Evolutionary conservation across 2,113 vertebrate genomes (phyloP), one percentile per base, ranked within the genome.

Genomic region (Chaetops frenatus): DNA sequence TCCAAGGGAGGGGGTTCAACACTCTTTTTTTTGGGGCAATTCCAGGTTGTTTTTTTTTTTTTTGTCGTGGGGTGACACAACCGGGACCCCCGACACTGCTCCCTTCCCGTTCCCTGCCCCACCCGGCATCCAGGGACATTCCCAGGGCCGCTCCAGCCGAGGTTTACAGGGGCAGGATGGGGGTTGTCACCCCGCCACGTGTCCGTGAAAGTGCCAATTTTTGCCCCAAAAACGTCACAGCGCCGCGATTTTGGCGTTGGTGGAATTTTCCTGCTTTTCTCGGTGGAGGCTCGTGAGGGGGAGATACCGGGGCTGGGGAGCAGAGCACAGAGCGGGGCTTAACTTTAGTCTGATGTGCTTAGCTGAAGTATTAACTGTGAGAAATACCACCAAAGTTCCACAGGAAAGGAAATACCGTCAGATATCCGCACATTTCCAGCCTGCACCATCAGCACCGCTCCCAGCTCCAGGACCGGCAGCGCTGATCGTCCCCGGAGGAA

Each of bases 321-420:
- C 67, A 71, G 14, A 67, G 79, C 23, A 2, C 69, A 38, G 47
- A 22, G 82, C 8, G 7, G 38, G 76, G 29, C 77, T 74, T 56
- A 76, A 69, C 65, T 86, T 79, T 14, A 23, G 77, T 81, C 94
- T 42, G 86, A 31, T 51, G 94, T 33, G 61, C 83, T 96, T 11
- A 65, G 82, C 90, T 88, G 58, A 88, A 13, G 15, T 50, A 90
- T 92, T 20, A 83, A 66, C 92, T 88, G 95, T 36, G 94, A 95
- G 93, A 95, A 96, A 81, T 12, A 48, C 45, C 90, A 86, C 73
- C 57, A 1, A 1, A 18, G 70, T 2, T 89, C 53, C 94, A 87
- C 89, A 85, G 94, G 89, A 95, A 94, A 94, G 95, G 72, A 94
- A 91, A 92, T 8, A 81, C 21, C 65, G 20, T 47, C 87, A 40